Conservation (phyloP, 2,888 invertebrate species). For the Geophilus truncorum region DNA sequence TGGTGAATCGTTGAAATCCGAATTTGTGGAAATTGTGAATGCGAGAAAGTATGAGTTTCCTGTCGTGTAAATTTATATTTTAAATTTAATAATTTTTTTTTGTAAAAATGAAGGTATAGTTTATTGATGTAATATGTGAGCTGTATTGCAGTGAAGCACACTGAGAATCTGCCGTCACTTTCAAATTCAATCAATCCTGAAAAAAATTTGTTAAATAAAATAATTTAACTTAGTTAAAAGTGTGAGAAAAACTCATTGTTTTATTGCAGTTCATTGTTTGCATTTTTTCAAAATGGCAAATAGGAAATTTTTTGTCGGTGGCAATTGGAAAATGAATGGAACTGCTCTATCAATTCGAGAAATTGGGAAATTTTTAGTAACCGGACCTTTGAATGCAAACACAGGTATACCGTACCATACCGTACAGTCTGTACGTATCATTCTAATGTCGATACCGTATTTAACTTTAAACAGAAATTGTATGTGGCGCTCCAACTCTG, state of each 20-base stretch:
- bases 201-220: slow-evolving; percentile 39
- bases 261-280: no score
- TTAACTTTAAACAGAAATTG: slow-evolving; percentile 59
- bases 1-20: slow-evolving; percentile 95
- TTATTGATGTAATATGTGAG: no score
- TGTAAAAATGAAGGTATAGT: no score
- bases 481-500: slow-evolving; percentile 83
- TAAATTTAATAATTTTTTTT: not conserved
- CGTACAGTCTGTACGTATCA: no score
- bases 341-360: slow-evolving; percentile 73
- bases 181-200: slow-evolving; percentile 68
- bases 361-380: slow-evolving; percentile 70
- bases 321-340: slow-evolving; percentile 99
- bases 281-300: not conserved
- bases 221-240: not conserved
- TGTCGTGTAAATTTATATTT: no score
- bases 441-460: not conserved
- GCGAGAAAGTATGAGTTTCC: slow-evolving; percentile 54
- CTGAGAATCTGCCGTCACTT: slow-evolving; percentile 74
- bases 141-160: slow-evolving; percentile 59
- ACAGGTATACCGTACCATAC: no score
- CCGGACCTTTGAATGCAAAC: slow-evolving; percentile 70
- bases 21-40: slow-evolving; percentile 93
- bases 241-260: no score
- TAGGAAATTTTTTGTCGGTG: slow-evolving; percentile 95